Evolutionary conservation across 2,888 invertebrate genomes (phyloP).

Genomic region (Margaritifera margaritifera): DNA sequence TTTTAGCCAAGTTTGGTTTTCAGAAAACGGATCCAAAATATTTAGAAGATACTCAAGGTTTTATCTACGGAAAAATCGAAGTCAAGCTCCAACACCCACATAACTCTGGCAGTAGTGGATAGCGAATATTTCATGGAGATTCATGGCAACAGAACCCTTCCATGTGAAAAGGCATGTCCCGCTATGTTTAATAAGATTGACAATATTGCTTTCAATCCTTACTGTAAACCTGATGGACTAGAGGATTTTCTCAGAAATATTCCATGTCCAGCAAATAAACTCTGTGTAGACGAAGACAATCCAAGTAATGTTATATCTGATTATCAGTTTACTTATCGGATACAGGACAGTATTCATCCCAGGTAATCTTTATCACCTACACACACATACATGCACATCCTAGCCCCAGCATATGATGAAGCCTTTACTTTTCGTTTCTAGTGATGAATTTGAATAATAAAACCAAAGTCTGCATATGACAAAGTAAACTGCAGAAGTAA

Average conservation of each 20-base stretch:
- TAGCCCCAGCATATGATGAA: too few species aligned
- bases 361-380: slow-evolving; percentile 79
- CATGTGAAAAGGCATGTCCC: slow-evolving; percentile 79
- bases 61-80: slow-evolving; percentile 92
- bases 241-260: slow-evolving; percentile 87
- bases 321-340: slow-evolving; percentile 94
- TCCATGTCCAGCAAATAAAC: slow-evolving; percentile 83
- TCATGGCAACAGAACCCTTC: slow-evolving; percentile 84
- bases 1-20: slow-evolving; percentile 95
- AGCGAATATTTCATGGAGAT: slow-evolving; percentile 90
- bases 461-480: too few species aligned
- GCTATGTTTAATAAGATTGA: slow-evolving; percentile 90
- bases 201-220: slow-evolving; percentile 86
- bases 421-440: too few species aligned
- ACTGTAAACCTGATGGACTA: slow-evolving; percentile 85
- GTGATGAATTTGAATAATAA: too few species aligned
- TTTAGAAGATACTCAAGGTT: slow-evolving; percentile 90
- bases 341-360: slow-evolving; percentile 90
- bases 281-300: slow-evolving; percentile 88
- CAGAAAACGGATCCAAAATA: slow-evolving; percentile 94
- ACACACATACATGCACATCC: too few species aligned
- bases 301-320: slow-evolving; percentile 88
- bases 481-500: too few species aligned
- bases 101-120: slow-evolving; percentile 92
- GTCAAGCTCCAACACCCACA: slow-evolving; percentile 71